Percentiles rank a stretch among this genome's conserved stretches.
Evolutionary conservation across 2,888 invertebrate genomes (phyloP).

Genomic region (Punctoribates punctum): DNA sequence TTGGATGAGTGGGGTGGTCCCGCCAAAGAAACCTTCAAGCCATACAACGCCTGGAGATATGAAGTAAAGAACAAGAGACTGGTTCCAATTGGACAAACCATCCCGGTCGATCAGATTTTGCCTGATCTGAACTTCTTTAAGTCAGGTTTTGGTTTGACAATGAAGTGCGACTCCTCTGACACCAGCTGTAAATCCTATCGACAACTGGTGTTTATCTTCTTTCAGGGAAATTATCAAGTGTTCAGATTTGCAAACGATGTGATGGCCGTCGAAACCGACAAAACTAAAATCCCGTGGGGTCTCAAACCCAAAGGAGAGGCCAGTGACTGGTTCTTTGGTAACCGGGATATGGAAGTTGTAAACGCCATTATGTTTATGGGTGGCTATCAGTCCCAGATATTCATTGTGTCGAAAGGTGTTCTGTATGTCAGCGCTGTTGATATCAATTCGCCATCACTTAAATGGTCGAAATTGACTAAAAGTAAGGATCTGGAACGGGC

Average conservation of each 20-base stretch:
- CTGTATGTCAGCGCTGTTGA: neutral
- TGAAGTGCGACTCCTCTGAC: neutral
- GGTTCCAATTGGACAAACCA: neutral
- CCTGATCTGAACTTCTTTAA: neutral
- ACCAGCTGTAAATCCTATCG: neutral
- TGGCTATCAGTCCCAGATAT: neutral
- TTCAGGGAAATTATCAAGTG: constrained; percentile 2
- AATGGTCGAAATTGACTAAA: neutral
- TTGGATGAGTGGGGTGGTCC: too few relatives aligned
- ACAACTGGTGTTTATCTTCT: constrained; percentile 18
- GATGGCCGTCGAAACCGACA: neutral
- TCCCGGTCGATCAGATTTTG: neutral
- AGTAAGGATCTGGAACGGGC: neutral
- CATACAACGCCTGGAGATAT: neutral
- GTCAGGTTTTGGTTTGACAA: neutral
- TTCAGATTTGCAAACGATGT: neutral
- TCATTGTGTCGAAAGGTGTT: neutral
- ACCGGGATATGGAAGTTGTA: neutral
- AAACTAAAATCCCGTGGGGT: neutral
- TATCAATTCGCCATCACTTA: neutral
- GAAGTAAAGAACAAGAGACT: neutral
- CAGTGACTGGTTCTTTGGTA: neutral
- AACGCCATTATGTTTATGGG: neutral
- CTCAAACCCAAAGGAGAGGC: neutral
- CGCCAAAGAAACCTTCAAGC: too few relatives aligned